phyloP scores from a whole-genome alignment of 2,113 vertebrate genomes.

The Diadophis punctatus region DNA sequence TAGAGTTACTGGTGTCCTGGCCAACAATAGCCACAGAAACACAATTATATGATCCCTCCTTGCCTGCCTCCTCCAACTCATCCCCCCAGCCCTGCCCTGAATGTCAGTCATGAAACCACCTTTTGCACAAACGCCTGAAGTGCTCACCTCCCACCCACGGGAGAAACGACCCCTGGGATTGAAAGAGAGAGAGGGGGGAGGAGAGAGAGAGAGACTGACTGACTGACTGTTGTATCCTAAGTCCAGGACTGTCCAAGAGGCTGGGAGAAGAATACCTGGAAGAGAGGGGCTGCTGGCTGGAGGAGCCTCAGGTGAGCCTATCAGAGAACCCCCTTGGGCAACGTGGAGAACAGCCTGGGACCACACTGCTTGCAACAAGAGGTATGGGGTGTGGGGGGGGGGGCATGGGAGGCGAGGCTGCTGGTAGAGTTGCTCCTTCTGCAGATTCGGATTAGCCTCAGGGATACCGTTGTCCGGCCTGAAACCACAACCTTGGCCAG shows the following conservation, averaged over 20 bases:
- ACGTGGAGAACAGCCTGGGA: neutral
- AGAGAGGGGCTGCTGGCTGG: neutral
- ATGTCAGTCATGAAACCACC: constrained; percentile 14
- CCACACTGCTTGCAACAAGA: neutral
- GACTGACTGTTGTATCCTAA: too few species aligned
- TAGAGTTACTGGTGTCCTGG: constrained; percentile 41
- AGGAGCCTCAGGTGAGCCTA: neutral
- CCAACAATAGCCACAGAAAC: constrained; percentile 50
- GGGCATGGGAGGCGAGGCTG: neutral
- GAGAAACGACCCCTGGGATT: neutral
- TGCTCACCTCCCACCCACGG: rapidly evolving
- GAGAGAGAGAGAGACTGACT: too few species aligned
- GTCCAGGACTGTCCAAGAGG: neutral
- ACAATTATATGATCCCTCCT: neutral
- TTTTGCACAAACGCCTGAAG: rapidly evolving
- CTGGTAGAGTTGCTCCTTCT: neutral
- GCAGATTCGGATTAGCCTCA: neutral
- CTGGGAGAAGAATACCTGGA: neutral
- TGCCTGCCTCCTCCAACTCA: neutral
- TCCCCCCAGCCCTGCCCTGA: rapidly evolving
- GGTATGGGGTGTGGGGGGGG: rapidly evolving
- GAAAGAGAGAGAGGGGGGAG: too few species aligned
- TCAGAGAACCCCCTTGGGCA: neutral
- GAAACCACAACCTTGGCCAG: neutral
- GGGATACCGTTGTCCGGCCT: neutral